Base-by-base conservation (phyloP, 2,113 vertebrate species). In the Nothobranchius furzeri region DNA sequence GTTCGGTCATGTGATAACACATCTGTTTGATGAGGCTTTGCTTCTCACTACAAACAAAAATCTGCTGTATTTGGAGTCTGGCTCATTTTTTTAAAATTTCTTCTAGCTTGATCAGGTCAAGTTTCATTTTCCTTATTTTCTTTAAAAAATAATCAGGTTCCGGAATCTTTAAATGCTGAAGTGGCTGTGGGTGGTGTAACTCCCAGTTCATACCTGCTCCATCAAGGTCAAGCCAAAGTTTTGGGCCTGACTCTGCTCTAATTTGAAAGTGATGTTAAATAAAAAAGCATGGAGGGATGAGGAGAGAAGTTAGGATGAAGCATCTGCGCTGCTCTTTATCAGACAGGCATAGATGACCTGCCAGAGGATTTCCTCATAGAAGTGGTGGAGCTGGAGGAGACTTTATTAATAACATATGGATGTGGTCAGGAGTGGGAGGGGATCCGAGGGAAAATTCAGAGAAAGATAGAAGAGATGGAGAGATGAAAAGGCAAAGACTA, bases 351-450 rank as follows among this genome's bases (percentile, higher is more conserved):
- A 43, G 60, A 76, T 58, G 84, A 79, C 68, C 79, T 83, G 82
- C 79, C 78, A 85, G 68, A 85, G 75, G 79, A 82, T 82, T 71
- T 85, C 73, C 78, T 84, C 81, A 85, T 78, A 87, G 83, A 87
- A 87, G 81, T 86, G 86, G 83, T 78, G 70, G 62, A 73, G 79
- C 79, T 73, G 64, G 56, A 83, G 60, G 69, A 81, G 76, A 12
- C 68, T 57, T 87, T 89, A 86, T 87, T 78, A 85, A 72, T 69
- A 84, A 86, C 85, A 85, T 70, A 52, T 90, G 85, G 76, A 77
- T 83, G 76, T 76, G 80, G 82, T 84, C 73, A 46, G 20, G 47
- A 17, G 51, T 17, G 25, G 54, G 70, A 54, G 48, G 42, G 64
- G 69, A 55, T 75, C 52, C 49, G 64, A 73, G 61, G 49, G 14